These are phyloP conservation scores for Cyphomyrus plagiostoma DNA, from an alignment of 2,113 vertebrate genomes.

Conservation along the genomic window DNA sequence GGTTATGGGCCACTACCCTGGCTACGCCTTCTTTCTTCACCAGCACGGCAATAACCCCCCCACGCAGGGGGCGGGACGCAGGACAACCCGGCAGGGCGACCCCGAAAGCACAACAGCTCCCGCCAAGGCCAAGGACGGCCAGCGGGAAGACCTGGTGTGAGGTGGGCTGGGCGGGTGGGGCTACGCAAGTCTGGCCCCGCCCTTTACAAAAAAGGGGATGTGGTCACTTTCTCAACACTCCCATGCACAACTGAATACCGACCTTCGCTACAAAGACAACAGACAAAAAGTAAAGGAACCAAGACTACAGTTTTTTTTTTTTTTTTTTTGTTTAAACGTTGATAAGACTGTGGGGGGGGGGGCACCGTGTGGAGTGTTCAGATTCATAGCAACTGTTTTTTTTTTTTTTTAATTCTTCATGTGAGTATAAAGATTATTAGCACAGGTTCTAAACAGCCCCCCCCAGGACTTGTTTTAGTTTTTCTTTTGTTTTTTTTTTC, in stretches of 20 bases:
- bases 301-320: constrained; percentile 69
- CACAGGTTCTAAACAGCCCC: constrained; percentile 36
- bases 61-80: constrained; percentile 66
- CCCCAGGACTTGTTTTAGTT: constrained; percentile 20
- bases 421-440: constrained; percentile 52
- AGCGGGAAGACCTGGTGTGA: constrained; percentile 76
- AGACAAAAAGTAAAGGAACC: constrained; percentile 46
- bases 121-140: constrained; percentile 76
- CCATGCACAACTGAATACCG: constrained; percentile 56
- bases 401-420: constrained; percentile 42
- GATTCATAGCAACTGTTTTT: constrained; percentile 48
- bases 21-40: constrained; percentile 84
- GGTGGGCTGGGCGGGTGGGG: constrained; percentile 13
- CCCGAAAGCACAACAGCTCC: constrained; percentile 81
- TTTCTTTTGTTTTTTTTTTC: constrained; percentile 32
- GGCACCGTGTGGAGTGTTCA: constrained; percentile 40
- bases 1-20: constrained; percentile 85
- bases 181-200: background rate
- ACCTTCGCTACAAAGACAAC: constrained; percentile 45
- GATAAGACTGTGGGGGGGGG: constrained; percentile 34
- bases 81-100: constrained; percentile 75
- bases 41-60: constrained; percentile 81
- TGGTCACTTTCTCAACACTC: constrained; percentile 54
- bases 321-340: constrained; percentile 57
- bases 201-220: constrained; percentile 21